Conservation (phyloP, 1,140 invertebrate species). For the Phocides pigmalion region DNA sequence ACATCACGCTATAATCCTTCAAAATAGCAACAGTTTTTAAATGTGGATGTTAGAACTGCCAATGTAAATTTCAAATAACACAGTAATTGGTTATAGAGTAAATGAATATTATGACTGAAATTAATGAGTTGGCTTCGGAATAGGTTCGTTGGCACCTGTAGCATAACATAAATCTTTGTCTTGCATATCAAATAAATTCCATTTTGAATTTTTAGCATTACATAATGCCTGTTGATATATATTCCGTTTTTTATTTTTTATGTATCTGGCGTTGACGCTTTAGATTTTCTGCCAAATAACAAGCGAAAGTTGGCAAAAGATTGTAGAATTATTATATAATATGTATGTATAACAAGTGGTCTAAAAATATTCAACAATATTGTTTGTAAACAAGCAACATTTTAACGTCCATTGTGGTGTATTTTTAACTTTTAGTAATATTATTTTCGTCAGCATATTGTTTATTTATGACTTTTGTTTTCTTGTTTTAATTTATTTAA, state of each 20-base stretch:
- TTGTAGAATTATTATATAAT: neutral
- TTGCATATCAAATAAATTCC: constrained; percentile 8
- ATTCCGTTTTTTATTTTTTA: neutral
- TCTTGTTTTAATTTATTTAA: neutral
- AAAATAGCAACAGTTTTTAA: no score
- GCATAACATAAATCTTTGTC: constrained; percentile 3
- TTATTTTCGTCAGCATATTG: neutral
- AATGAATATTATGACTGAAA: neutral
- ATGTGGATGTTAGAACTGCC: no score
- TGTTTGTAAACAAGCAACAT: constrained; percentile 8
- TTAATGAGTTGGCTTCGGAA: neutral
- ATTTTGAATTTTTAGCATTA: constrained; percentile 1
- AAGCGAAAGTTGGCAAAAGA: constrained; percentile 17
- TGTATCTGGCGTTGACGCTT: neutral
- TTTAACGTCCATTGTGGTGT: neutral
- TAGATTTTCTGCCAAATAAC: neutral
- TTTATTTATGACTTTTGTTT: neutral
- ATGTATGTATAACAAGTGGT: constrained; percentile 7
- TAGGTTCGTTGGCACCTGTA: neutral
- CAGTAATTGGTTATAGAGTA: no score
- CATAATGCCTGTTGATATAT: neutral
- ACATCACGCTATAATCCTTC: no score
- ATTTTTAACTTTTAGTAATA: neutral
- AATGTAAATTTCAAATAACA: no score
- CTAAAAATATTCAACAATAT: neutral